Conservation (phyloP, 2,888 invertebrate genomes). For the Drosophila fulvimacula region DNA sequence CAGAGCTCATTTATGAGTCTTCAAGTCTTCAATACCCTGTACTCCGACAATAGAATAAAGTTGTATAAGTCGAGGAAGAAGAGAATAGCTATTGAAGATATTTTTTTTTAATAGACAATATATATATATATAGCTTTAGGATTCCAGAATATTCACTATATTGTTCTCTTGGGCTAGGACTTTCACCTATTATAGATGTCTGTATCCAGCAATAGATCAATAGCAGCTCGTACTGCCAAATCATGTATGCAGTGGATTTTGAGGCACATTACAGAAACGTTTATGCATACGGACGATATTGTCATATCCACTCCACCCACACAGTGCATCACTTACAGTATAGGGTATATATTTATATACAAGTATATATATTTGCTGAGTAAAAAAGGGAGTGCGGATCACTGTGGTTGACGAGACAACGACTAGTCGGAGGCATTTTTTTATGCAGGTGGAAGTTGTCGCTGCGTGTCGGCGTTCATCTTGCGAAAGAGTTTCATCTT, state of each 20-base stretch:
- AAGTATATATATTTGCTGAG: slow-evolving; percentile 2
- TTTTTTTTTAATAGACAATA: too few relatives aligned
- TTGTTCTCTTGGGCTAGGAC: neutral
- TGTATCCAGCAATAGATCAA: neutral
- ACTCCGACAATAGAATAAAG: neutral
- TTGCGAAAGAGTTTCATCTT: slow-evolving; percentile 74
- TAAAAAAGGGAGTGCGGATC: slow-evolving; percentile 41
- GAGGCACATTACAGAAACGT: neutral
- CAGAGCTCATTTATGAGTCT: neutral
- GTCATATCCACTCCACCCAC: slow-evolving; percentile 1
- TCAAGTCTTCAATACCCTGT: neutral
- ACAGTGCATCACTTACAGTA: neutral
- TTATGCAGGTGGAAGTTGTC: slow-evolving; percentile 76
- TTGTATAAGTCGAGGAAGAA: neutral
- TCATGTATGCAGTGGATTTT: neutral
- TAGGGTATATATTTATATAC: slow-evolving; percentile 23
- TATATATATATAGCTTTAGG: neutral
- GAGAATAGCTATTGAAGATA: too few relatives aligned
- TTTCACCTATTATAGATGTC: neutral
- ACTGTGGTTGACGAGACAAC: slow-evolving; percentile 22
- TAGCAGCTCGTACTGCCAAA: neutral
- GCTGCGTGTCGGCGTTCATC: slow-evolving; percentile 55
- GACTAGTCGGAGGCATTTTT: slow-evolving; percentile 34
- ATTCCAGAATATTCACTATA: neutral
- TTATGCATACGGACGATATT: neutral